Evolutionary conservation across 1,140 invertebrate genomes (phyloP), one percentile per base, ranked within the genome.

Genomic region (Drosophila nigromelanica): DNA sequence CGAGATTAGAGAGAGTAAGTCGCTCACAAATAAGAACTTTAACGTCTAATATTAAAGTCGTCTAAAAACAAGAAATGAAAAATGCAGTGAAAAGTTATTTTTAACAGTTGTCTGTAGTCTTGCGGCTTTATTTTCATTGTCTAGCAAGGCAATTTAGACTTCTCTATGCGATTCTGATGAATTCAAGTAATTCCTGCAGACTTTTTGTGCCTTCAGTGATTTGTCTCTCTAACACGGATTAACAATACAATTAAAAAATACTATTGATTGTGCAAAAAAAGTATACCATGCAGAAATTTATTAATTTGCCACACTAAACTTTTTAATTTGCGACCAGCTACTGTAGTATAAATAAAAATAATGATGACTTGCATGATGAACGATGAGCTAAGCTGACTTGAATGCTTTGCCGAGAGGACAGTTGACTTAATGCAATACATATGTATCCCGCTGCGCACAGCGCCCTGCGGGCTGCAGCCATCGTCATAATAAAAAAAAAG

Each of bases 361-460:
- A 52, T 52, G 68, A 78, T 86, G 80, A 75, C 40, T 75, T 54
- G 42, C 58, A 21, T 10, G 14, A 63, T 62, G 51, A 70, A 48
- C 54, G 50, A 62, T 47, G 37, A 21, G 55, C 39, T 39, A 8
- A 45, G 33, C 35, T 2, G 47, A 6, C 24, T 2, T n/a, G 4
- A 40, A 40, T n/a, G 39, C 24, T 11, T 12, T 10, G 14, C 33
- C 40, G 27, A 35, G 47, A 5, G 24, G 12, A 3, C 8, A n/a
- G 67, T 18, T 8, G 12, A 40, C 59, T 55, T 35, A 59, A 59
- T 42, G 10, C 27, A 59, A 73, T 55, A 55, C 68, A 73, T 55
- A 59, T 68, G 24, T 68, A 15, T 67, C 40, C 14, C 30, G 48
- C n/a, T 35, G 15, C 11, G 48, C 48, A 4, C 30, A 5, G 27